Base-by-base conservation (phyloP, 2,888 invertebrate genomes). In the Ichneumoninae sp. region DNA sequence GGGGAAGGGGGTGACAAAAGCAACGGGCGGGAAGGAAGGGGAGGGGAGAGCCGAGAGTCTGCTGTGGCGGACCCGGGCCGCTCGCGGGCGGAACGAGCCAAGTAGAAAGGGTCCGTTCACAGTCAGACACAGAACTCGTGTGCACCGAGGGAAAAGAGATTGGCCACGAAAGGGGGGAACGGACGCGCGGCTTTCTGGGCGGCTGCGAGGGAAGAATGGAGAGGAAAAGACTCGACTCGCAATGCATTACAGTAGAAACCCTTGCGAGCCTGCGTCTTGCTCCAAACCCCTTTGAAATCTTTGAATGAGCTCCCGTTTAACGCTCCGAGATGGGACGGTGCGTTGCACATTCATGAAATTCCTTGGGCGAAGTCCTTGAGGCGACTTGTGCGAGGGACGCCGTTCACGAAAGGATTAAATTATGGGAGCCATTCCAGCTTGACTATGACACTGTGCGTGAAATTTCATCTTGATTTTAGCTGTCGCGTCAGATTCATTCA, bases 71-170 rank as follows among this genome's bases (percentile, higher is more conserved):
- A 54, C 54, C 70, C 66, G 52, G 68, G 6, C 33, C 60, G 47
- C 22, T 60, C 70, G 70, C 84, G 79, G 79, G 63, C 44, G 66
- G 75, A 85, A 79, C 30, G 75, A 75, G 19, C 81, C 65, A 83
- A 85, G 73, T 77, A 83, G 82, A 76, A 80, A 80, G 36, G 69
- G 76, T 76, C 76, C 63, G 76, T 77, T 52, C 69, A 65, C 69
- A 85, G 85, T 75, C 83, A 73, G 82, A 80, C 83, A 69, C 68
- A 68, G 65, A 77, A 73, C 52, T 77, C 68, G 76, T 85, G 83
- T 83, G 33, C 63, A 68, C 54, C 36, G 73, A 83, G 83, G 63
- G 60, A 76, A 65, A 54, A 76, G 13, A 76, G 26, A 83, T 83
- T 71, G 76, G 50, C 60, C 75, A 63, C 60, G 76, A 76, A 76